Base-by-base conservation (phyloP, 1,140 invertebrate genomes). In the Euglossa dilemma region DNA sequence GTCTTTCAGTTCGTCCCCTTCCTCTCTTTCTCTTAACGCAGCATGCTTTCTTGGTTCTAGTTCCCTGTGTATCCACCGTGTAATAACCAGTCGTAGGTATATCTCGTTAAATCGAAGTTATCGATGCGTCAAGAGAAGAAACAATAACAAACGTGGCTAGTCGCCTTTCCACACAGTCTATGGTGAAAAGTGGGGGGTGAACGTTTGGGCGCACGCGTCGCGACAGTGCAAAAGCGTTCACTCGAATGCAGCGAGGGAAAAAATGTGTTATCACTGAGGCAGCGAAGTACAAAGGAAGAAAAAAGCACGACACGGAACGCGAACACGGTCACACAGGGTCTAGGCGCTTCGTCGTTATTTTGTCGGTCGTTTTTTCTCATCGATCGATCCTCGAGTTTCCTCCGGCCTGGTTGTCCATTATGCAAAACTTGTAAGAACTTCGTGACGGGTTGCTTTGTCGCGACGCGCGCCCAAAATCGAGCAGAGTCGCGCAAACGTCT, bases 381-480 rank as follows among this genome's bases (percentile, higher is more conserved):
- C 47, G 63, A 6, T 59, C n/a, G 54, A 14, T 20, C 23, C 18
- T 56, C 57, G 28, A 76, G 25, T 23, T 11, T 28, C 54, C 80
- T 18, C 20, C 45, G 45, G n/a, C 52, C 6, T 52, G 25, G 18
- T 50, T 83, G 67, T 47, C 81, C 74, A 83, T 83, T 56, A 63
- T 57, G 74, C 59, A 50, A 28, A 52, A 59, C 36, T n/a, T 25
- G 6, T 6, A 4, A n/a, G n/a, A 20, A 3, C 25, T 18, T 72
- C 23, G 25, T 52, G n/a, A 54, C 36, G 52, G 28, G 7, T 74
- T 50, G 6, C 14, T 28, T 66, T 54, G 80, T 69, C 80, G 81
- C 81, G 81, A 83, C 81, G 81, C 81, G 81, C 75, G 81, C 81
- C 75, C 81, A 83, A 70, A 71, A 61, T 83, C 56, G 81, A 83